Conservation (phyloP, 2,797 vertebrate species). For the Decapterus maruadsi region DNA sequence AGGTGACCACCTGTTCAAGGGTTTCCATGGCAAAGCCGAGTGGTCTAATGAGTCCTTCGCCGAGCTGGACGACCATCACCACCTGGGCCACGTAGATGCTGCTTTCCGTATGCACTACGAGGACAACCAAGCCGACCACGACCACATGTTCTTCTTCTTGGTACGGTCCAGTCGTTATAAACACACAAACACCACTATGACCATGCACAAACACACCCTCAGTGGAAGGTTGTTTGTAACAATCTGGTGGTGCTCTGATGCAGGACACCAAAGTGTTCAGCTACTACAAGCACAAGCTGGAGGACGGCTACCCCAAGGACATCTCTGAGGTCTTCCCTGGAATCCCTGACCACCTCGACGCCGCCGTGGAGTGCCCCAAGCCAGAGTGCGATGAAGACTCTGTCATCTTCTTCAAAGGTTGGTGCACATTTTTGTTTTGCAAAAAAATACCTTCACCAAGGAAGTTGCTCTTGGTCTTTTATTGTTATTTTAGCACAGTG, state of each 20-base stretch:
- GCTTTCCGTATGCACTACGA: conserved; percentile 83
- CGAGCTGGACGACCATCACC: conserved; percentile 44
- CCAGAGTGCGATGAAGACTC: conserved; percentile 83
- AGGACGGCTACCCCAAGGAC: conserved; percentile 80
- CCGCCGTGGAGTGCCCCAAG: conserved; percentile 88
- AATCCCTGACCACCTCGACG: conserved; percentile 85
- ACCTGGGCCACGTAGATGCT: conserved; percentile 84
- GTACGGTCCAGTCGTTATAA: conserved; percentile 51
- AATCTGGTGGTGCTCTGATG: background rate
- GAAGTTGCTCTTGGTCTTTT: background rate
- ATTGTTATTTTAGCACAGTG: too few species aligned
- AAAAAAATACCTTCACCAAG: too few species aligned
- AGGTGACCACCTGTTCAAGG: conserved; percentile 85
- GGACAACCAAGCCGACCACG: conserved; percentile 59
- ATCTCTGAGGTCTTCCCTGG: conserved; percentile 88
- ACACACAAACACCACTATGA: too few species aligned
- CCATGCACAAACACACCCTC: background rate
- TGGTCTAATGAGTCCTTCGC: conserved; percentile 77
- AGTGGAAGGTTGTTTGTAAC: background rate
- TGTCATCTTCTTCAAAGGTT: conserved; percentile 90
- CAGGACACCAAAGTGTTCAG: conserved; percentile 86
- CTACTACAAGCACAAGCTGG: conserved; percentile 79
- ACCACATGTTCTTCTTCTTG: conserved; percentile 87
- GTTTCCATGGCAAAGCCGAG: conserved; percentile 53
- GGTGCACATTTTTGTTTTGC: background rate